Evolutionary conservation across 2,888 invertebrate species (phyloP).

Genomic region (Monopis laevigella): DNA sequence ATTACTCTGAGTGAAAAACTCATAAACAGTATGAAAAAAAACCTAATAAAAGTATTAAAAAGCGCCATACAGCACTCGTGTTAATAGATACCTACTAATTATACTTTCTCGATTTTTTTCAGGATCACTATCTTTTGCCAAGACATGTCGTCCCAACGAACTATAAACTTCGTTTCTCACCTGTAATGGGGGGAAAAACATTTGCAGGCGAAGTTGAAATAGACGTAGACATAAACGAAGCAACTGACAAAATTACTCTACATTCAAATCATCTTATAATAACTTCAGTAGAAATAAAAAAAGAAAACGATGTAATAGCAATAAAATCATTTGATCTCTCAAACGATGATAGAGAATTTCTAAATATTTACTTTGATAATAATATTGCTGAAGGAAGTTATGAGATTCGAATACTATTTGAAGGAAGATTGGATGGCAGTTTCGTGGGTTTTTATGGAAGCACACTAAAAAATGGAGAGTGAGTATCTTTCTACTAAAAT

Average conservation of each 20-base stretch:
- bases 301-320: constrained; percentile 20
- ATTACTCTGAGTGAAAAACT: too few relatives aligned
- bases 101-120: neutral
- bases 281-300: constrained; percentile 26
- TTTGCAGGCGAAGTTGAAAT: constrained; percentile 68
- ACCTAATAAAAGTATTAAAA: too few relatives aligned
- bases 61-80: too few relatives aligned
- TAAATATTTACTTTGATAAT: constrained; percentile 38
- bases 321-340: constrained; percentile 21
- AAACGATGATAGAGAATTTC: constrained; percentile 39
- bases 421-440: constrained; percentile 56
- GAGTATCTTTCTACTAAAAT: too few relatives aligned
- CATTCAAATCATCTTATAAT: constrained; percentile 71
- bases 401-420: constrained; percentile 50
- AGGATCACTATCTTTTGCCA: constrained; percentile 60
- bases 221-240: constrained; percentile 39
- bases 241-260: constrained; percentile 59
- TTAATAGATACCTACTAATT: too few relatives aligned
- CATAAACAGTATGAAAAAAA: too few relatives aligned
- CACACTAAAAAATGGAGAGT: constrained; percentile 53
- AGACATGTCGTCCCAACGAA: constrained; percentile 65
- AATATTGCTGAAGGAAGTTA: constrained; percentile 34
- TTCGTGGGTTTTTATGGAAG: constrained; percentile 68
- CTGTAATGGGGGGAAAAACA: constrained; percentile 66
- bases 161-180: constrained; percentile 75